A percentile compares a stretch with the other conserved stretches of the same genome.
phyloP scores from a whole-genome alignment of 1,140 invertebrate species.

The Magallana gigas region DNA sequence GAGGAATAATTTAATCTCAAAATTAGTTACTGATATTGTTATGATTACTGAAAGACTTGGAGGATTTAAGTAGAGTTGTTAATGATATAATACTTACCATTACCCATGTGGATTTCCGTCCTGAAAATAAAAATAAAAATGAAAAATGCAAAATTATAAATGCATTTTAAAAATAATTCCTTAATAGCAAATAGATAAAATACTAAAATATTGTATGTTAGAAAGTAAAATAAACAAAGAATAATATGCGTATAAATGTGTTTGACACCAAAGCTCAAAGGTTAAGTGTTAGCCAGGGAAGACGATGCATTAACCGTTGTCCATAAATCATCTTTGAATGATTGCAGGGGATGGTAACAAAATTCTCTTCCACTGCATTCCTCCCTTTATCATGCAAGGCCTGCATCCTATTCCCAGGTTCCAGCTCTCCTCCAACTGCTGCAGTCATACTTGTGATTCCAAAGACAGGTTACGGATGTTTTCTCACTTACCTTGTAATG shows the following conservation, averaged over 20 bases:
- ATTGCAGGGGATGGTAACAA: not conserved
- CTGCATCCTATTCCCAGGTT: not conserved
- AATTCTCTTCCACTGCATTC: not conserved
- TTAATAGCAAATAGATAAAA: no score
- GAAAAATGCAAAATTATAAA: no score
- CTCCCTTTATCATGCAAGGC: not conserved
- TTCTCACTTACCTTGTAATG: slow-evolving; percentile 34
- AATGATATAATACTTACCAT: no score
- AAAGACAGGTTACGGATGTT: not conserved
- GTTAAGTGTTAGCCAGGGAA: not conserved
- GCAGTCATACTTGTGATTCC: not conserved
- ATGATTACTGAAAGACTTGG: not conserved
- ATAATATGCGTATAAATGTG: no score
- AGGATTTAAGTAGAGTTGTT: no score
- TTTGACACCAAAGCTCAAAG: no score
- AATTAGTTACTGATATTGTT: not conserved
- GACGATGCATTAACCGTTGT: not conserved
- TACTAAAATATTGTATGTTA: no score
- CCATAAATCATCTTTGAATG: slow-evolving; percentile 6
- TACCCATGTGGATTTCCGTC: no score
- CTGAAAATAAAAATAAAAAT: no score
- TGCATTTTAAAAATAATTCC: no score
- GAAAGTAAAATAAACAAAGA: no score
- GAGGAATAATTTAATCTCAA: slow-evolving; percentile 48
- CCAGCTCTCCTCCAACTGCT: not conserved